These are phyloP conservation scores for Onychomys arenicola DNA, from an alignment of 2,797 vertebrate genomes.

Conservation along the genomic window DNA sequence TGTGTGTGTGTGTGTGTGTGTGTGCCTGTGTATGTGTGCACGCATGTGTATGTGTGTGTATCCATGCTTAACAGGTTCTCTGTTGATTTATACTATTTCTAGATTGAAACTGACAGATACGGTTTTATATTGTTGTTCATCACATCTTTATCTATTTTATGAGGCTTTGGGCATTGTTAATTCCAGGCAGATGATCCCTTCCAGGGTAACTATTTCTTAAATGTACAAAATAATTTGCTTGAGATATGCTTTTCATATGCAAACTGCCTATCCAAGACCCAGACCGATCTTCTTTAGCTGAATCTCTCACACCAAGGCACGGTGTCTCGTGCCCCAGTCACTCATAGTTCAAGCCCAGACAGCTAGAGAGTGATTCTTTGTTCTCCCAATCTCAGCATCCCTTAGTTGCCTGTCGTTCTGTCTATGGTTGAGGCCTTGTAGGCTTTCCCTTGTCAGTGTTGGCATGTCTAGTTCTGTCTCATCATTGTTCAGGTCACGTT, in stretches of 20 bases:
- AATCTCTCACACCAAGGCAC: not conserved
- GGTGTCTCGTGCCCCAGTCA: not conserved
- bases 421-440: not conserved
- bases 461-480: not conserved
- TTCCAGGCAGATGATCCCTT: not conserved
- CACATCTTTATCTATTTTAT: not conserved
- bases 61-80: not conserved
- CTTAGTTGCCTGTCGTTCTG: not conserved
- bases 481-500: not conserved
- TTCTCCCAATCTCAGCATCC: not conserved
- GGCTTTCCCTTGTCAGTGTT: not conserved
- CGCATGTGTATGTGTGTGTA: not conserved
- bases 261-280: not conserved
- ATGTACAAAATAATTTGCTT: not conserved
- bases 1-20: too few species aligned
- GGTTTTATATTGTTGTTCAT: not conserved
- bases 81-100: conserved; percentile 22
- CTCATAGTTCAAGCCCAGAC: not conserved
- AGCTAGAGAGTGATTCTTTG: not conserved
- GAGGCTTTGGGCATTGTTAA: not conserved
- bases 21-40: not conserved
- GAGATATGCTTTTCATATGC: not conserved
- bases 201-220: not conserved
- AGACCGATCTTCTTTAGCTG: not conserved
- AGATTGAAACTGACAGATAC: not conserved